Evolutionary conservation across 2,888 invertebrate genomes (phyloP).

Genomic region (Gasteruption jaculator): DNA sequence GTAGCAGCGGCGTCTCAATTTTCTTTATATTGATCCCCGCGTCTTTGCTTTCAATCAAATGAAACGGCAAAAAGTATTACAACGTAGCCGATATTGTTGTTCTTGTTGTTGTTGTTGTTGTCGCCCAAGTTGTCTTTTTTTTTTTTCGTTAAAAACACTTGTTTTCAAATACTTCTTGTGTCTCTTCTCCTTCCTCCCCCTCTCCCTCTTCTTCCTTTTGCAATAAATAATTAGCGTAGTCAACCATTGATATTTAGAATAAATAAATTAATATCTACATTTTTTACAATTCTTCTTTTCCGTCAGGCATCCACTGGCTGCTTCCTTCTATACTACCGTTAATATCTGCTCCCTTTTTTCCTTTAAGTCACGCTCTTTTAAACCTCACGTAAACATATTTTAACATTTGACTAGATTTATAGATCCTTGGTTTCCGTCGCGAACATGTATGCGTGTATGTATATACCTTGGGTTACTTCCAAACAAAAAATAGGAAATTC

Average conservation of each 20-base stretch:
- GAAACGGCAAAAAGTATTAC: too few species aligned
- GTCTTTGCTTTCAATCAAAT: too few species aligned
- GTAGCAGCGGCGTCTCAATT: neutral
- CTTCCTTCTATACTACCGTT: constrained; percentile 6
- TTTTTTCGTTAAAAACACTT: neutral
- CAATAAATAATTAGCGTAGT: too few species aligned
- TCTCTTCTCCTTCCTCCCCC: constrained; percentile 3
- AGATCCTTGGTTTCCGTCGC: constrained; percentile 35
- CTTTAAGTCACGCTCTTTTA: constrained; percentile 5
- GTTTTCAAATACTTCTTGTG: neutral
- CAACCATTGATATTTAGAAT: constrained; percentile 7
- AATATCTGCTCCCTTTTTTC: constrained; percentile 13
- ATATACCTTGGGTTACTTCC: too few species aligned
- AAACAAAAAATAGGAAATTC: too few species aligned
- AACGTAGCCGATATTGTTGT: too few species aligned
- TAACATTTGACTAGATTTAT: constrained; percentile 35
- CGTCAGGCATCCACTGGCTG: constrained; percentile 13
- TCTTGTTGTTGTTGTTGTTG: too few species aligned
- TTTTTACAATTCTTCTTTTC: constrained; percentile 20
- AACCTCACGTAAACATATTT: constrained; percentile 16
- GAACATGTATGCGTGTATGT: too few species aligned
- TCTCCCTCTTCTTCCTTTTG: neutral
- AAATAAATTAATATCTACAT: constrained; percentile 24
- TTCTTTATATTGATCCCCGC: too few species aligned
- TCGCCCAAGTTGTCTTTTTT: too few species aligned